phyloP scores from a whole-genome alignment of 1,140 invertebrate species.

The Zaprionus davidi region DNA sequence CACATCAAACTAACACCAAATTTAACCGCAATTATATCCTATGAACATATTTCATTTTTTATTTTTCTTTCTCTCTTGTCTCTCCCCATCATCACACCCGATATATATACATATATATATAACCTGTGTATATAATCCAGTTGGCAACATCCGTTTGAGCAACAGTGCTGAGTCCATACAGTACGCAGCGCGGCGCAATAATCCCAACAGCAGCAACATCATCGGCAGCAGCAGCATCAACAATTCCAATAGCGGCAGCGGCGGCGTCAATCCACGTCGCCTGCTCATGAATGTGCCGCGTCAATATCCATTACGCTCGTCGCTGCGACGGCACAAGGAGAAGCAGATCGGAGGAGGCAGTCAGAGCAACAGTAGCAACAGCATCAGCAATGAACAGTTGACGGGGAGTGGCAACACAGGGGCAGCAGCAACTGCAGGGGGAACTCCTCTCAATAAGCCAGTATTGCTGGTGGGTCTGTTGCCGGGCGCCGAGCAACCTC shows the following conservation, averaged over 20 bases:
- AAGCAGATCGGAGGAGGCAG: conserved; percentile 84
- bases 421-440: conserved; percentile 22
- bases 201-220: conserved; percentile 85
- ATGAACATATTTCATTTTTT: conserved; percentile 64
- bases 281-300: conserved; percentile 87
- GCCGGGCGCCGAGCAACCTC: conserved; percentile 68
- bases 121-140: conserved; percentile 58
- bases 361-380: conserved; percentile 76
- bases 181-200: conserved; percentile 84
- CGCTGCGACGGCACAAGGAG: conserved; percentile 89
- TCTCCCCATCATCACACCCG: conserved; percentile 4
- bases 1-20: conserved; percentile 33
- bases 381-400: conserved; percentile 38
- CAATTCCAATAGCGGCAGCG: conserved; percentile 77
- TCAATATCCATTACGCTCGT: conserved; percentile 87
- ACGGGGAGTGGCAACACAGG: conserved; percentile 12
- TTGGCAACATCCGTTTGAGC: conserved; percentile 87
- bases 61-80: conserved; percentile 53
- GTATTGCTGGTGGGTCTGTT: conserved; percentile 66
- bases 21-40: conserved; percentile 22
- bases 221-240: conserved; percentile 80
- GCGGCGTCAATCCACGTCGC: conserved; percentile 84
- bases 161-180: conserved; percentile 89
- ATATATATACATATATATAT: conserved; percentile 17
- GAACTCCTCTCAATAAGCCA: conserved; percentile 59